Evolutionary conservation across 2,113 vertebrate species (phyloP).

Genomic region (Tupaia tana): DNA sequence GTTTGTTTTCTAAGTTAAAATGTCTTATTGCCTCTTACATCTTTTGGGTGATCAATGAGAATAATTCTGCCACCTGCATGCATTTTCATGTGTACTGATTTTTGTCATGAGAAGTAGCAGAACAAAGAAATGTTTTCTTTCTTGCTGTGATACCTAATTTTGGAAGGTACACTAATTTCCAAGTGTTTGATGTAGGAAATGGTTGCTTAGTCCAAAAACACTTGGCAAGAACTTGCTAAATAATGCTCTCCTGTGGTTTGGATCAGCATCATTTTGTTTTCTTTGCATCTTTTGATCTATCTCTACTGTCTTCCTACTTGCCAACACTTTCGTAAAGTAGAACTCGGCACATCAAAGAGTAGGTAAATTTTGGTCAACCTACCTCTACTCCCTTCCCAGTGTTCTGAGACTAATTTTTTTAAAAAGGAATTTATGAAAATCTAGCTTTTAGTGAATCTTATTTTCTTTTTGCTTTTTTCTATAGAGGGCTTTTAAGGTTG

Average conservation of each 20-base stretch:
- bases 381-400: neutral
- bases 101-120: constrained; percentile 1
- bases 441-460: neutral
- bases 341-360: neutral
- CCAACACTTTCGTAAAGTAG: constrained; percentile 43
- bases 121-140: constrained; percentile 34
- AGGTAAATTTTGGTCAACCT: neutral
- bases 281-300: constrained; percentile 43
- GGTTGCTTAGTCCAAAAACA: neutral
- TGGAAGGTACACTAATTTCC: constrained; percentile 46
- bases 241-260: neutral
- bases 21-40: neutral
- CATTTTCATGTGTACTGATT: constrained; percentile 35
- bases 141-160: constrained; percentile 51
- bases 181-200: constrained; percentile 35
- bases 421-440: neutral
- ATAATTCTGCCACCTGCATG: constrained; percentile 31
- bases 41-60: constrained; percentile 23
- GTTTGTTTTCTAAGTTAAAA: constrained; percentile 57
- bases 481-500: neutral
- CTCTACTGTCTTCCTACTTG: neutral
- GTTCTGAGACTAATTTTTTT: neutral
- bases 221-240: constrained; percentile 5
- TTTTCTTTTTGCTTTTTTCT: neutral
- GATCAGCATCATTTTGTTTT: constrained; percentile 40